Conservation (phyloP, 2,113 vertebrate species). For the Takifugu bimaculatus region DNA sequence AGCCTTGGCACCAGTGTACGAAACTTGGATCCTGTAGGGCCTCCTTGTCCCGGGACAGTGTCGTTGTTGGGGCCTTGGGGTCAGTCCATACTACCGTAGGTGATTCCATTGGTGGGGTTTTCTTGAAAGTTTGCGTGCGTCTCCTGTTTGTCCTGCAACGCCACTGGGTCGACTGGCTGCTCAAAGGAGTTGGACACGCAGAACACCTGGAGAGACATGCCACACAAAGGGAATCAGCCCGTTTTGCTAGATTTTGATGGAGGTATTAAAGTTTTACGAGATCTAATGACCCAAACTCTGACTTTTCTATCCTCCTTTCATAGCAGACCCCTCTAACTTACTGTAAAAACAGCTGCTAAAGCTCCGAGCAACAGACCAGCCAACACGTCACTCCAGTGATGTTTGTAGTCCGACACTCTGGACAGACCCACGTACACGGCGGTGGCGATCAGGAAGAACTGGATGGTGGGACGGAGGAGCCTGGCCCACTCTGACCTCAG, state of each 20-base stretch:
- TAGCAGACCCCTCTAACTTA: conserved; percentile 69
- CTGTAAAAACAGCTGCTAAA: conserved; percentile 81
- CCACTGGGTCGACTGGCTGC: conserved; percentile 47
- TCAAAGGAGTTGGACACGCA: conserved; percentile 90
- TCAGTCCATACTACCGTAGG: conserved; percentile 84
- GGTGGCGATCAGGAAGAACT: conserved; percentile 85
- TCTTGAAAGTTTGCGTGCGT: conserved; percentile 88
- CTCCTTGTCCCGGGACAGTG: neutral
- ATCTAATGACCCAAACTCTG: too few relatives aligned
- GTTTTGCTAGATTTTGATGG: too few relatives aligned
- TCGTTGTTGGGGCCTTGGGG: neutral
- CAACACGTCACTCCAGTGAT: conserved; percentile 97
- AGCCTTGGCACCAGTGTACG: neutral
- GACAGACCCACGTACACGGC: conserved; percentile 93
- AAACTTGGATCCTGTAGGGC: neutral
- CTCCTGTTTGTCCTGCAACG: conserved; percentile 74
- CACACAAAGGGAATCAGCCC: too few relatives aligned
- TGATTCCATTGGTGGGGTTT: conserved; percentile 80
- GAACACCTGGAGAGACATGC: conserved; percentile 70
- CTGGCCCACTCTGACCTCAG: conserved; percentile 86
- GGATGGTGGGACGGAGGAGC: conserved; percentile 86
- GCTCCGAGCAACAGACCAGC: conserved; percentile 88
- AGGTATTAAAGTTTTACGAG: too few relatives aligned
- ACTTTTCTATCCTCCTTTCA: neutral
- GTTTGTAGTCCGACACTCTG: conserved; percentile 96